Percentiles rank a stretch among this genome's conserved stretches.
Conservation (phyloP, 2,888 invertebrate species). For the Psylliodes chrysocephalus region DNA sequence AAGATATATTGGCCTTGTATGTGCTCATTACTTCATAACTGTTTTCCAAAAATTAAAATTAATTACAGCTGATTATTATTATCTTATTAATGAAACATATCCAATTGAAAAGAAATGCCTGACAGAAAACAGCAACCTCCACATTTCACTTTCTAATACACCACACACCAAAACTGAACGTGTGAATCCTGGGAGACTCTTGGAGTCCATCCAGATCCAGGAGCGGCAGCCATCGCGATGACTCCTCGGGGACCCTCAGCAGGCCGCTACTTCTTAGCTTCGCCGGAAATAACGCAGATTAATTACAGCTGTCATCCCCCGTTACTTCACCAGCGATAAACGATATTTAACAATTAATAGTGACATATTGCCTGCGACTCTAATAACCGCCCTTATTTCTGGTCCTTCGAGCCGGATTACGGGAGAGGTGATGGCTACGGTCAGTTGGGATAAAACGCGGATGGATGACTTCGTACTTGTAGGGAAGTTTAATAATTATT, state of each 20-base stretch:
- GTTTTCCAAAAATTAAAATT: too few relatives aligned
- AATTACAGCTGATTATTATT: too few relatives aligned
- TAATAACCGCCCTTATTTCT: conserved; percentile 53
- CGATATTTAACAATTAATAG: conserved; percentile 65
- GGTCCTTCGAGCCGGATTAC: conserved; percentile 46
- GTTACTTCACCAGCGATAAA: conserved; percentile 63
- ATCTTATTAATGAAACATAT: too few relatives aligned
- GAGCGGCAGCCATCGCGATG: conserved; percentile 49
- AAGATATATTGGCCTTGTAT: too few relatives aligned
- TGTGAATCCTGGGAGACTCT: neutral
- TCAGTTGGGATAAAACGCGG: conserved; percentile 9
- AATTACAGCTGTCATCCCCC: conserved; percentile 64
- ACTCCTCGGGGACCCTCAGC: conserved; percentile 58
- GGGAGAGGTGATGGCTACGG: conserved; percentile 10
- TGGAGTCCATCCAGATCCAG: conserved; percentile 36
- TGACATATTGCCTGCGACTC: conserved; percentile 60
- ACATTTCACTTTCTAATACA: conserved; percentile 8
- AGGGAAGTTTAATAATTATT: too few relatives aligned
- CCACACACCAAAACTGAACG: conserved; percentile 9
- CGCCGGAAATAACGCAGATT: conserved; percentile 64
- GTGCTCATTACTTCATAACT: too few relatives aligned
- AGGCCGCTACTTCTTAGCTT: conserved; percentile 56
- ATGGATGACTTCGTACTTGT: too few relatives aligned
- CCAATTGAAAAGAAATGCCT: too few relatives aligned
- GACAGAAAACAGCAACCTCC: neutral